A percentile compares a stretch with the other conserved stretches of the same genome.
phyloP scores from a whole-genome alignment of 2,797 vertebrate genomes.

The Otolemur crassicaudatus region DNA sequence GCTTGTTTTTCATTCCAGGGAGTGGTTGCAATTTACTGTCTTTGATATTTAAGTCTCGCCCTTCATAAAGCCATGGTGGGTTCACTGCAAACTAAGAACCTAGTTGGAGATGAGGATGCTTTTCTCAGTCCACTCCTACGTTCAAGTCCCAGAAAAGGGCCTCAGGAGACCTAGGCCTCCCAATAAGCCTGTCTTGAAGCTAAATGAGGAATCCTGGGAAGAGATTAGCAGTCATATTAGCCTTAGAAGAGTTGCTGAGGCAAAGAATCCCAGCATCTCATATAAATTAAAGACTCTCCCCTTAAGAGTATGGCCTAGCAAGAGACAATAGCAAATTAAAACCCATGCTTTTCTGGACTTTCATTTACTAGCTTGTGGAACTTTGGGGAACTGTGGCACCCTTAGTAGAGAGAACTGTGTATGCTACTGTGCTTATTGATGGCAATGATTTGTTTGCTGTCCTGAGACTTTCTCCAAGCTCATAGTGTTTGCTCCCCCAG shows the following conservation, averaged over 20 bases:
- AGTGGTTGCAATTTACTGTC: not conserved
- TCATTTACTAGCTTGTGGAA: not conserved
- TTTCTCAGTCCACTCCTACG: not conserved
- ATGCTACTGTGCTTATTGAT: not conserved
- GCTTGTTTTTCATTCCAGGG: conserved; percentile 7
- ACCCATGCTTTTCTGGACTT: conserved; percentile 22
- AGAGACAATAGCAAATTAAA: conserved; percentile 50
- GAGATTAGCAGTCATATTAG: conserved; percentile 31
- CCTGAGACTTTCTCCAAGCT: conserved; percentile 22
- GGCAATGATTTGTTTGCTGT: conserved; percentile 20
- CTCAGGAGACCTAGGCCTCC: not conserved
- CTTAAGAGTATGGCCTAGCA: conserved; percentile 36
- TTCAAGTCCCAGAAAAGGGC: conserved; percentile 33
- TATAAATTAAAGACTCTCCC: conserved; percentile 52
- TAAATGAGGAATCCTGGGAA: conserved; percentile 14
- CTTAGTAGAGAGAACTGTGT: conserved; percentile 7
- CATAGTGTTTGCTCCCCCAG: conserved; percentile 41
- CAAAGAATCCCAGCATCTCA: conserved; percentile 44
- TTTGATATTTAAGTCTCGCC: conserved; percentile 12
- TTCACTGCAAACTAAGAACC: not conserved
- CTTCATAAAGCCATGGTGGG: conserved; percentile 37
- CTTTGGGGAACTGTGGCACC: not conserved
- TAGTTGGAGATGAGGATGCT: not conserved
- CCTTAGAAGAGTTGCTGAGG: conserved; percentile 39
- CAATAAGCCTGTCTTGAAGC: not conserved